These are phyloP conservation scores for Callorhinus ursinus DNA, from an alignment of 2,113 vertebrate genomes.

Conservation along the genomic window DNA sequence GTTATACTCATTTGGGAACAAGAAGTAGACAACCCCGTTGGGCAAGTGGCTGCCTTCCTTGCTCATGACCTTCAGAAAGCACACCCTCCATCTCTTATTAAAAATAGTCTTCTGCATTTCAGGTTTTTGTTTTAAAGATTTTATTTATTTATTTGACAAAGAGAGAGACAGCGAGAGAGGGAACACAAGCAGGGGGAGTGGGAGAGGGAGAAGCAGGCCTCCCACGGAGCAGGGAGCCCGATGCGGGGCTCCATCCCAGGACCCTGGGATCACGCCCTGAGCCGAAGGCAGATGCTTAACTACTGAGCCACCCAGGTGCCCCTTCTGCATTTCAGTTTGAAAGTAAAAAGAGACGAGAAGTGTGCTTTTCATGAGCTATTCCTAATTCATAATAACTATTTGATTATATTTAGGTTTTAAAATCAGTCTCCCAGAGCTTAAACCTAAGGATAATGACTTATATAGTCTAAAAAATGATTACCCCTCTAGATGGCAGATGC, in stretches of 20 bases:
- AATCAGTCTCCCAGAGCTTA: neutral
- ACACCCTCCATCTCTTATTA: neutral
- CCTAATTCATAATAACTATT: neutral
- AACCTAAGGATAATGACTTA: neutral
- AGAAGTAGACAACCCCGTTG: neutral
- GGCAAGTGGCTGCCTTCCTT: neutral
- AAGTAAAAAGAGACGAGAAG: neutral
- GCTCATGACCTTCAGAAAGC: slow-evolving; percentile 22
- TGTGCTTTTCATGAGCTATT: neutral
- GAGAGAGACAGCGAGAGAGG: no score
- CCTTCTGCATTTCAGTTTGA: slow-evolving; percentile 24
- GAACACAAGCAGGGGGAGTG: no score
- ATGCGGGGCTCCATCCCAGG: no score
- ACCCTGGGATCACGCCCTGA: no score
- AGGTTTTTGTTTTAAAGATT: neutral
- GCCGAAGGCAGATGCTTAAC: no score
- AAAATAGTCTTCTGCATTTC: slow-evolving; percentile 3
- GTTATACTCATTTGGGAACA: neutral
- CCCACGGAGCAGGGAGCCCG: no score
- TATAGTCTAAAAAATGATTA: neutral
- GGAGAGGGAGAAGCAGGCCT: no score
- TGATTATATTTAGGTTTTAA: slow-evolving; percentile 11
- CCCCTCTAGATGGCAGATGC: neutral
- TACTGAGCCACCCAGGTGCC: no score
- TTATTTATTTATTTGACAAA: no score